These are phyloP conservation scores for Rhincodon typus DNA, from an alignment of 2,797 vertebrate genomes.

Conservation along the genomic window DNA sequence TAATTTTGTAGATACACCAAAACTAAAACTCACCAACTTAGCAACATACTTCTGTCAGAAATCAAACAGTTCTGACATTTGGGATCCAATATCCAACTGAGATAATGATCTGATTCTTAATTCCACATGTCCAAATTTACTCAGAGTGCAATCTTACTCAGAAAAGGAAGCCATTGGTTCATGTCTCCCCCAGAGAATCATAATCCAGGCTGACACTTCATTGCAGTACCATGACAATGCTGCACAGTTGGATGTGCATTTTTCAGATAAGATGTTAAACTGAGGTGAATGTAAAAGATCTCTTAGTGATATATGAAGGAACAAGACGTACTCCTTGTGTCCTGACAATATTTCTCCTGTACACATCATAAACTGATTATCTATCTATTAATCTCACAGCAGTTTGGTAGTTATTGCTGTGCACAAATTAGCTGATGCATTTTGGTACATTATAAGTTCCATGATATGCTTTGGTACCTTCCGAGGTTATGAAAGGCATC, in stretches of 20 bases:
- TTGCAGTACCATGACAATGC: neutral
- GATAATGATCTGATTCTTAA: neutral
- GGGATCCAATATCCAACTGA: neutral
- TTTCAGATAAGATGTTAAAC: neutral
- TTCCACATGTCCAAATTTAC: neutral
- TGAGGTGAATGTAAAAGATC: neutral
- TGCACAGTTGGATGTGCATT: too few species aligned
- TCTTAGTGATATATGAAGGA: neutral
- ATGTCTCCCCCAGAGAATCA: neutral
- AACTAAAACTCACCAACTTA: neutral
- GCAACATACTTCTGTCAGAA: neutral
- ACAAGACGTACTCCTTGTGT: neutral
- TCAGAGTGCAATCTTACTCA: neutral
- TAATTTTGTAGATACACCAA: neutral
- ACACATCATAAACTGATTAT: neutral
- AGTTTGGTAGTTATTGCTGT: neutral
- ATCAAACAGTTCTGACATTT: neutral
- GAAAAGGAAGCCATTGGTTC: neutral
- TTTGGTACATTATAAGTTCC: neutral
- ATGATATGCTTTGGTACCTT: neutral
- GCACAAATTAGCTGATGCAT: neutral
- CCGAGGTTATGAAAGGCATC: neutral
- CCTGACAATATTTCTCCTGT: neutral
- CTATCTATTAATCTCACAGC: neutral
- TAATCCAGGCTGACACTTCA: neutral